A percentile compares a stretch with the other conserved stretches of the same genome.
Conservation (phyloP, 2,113 vertebrate species). For the Cebus imitator region DNA sequence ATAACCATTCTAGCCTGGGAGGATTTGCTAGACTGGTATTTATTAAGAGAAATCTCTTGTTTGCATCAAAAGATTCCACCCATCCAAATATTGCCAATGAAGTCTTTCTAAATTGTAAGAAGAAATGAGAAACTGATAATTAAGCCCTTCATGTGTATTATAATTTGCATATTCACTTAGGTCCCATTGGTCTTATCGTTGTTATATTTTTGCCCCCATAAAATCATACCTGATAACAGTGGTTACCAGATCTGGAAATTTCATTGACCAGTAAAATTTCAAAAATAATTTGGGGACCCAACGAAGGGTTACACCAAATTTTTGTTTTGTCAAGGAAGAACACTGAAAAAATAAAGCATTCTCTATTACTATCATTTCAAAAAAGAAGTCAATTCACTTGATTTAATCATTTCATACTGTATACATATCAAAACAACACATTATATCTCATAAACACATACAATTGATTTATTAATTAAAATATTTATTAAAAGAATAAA, state of each 20-base stretch:
- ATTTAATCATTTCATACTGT: neutral
- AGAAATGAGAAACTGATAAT: neutral
- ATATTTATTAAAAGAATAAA: neutral
- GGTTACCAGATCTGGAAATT: neutral
- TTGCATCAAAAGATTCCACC: neutral
- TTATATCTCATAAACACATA: neutral
- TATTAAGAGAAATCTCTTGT: neutral
- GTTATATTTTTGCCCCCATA: neutral
- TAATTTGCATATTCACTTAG: neutral
- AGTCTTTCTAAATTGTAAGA: constrained; percentile 11
- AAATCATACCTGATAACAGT: neutral
- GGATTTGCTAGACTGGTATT: neutral
- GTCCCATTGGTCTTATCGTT: neutral
- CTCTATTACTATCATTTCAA: neutral
- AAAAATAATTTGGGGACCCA: neutral
- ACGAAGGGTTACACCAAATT: neutral
- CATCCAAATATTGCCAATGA: neutral
- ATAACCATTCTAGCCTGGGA: neutral
- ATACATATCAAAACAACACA: neutral
- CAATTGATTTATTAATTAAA: neutral
- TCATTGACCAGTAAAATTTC: neutral
- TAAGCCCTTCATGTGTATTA: neutral
- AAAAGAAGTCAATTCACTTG: neutral
- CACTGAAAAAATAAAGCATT: neutral
- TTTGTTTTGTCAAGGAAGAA: neutral